Conservation (phyloP, 92 coral and sea anemone species). For the Diadumene lineata region DNA sequence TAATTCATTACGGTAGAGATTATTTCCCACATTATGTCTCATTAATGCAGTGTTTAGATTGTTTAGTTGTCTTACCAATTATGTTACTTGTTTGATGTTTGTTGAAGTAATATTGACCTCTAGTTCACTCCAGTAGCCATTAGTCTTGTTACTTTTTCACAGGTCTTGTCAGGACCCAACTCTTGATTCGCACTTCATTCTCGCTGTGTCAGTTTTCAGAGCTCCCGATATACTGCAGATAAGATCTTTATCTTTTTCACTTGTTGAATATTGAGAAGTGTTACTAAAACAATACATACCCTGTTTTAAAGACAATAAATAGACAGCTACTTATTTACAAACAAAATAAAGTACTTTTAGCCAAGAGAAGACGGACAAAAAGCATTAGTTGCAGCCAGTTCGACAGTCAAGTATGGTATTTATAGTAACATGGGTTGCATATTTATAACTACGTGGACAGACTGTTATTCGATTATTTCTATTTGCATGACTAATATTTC, state of each 20-base stretch:
- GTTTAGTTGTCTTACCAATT: constrained; percentile 9
- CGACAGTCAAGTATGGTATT: not conserved
- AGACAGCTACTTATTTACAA: not conserved
- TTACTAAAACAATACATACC: constrained; percentile 11
- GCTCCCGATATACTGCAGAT: constrained; percentile 4
- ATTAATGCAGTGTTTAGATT: not conserved
- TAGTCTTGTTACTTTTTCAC: not conserved
- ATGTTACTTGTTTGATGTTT: constrained; percentile 12
- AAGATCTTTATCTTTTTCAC: constrained; percentile 26
- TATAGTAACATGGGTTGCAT: not conserved
- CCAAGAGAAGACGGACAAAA: not conserved
- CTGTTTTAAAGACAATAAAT: not conserved
- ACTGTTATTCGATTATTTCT: not conserved
- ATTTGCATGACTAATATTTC: not conserved
- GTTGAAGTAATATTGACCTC: constrained; percentile 20
- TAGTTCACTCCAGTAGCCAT: not conserved
- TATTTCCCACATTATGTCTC: not conserved
- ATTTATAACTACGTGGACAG: no score
- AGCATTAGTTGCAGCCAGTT: not conserved
- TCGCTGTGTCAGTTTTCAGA: not conserved
- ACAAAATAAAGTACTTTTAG: not conserved
- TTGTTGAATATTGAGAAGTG: constrained; percentile 6
- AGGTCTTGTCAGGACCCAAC: not conserved
- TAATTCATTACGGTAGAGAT: not conserved
- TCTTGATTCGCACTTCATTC: not conserved